Base-by-base conservation (phyloP, 2,113 vertebrate species). In the Syngnathoides biaculeatus region DNA sequence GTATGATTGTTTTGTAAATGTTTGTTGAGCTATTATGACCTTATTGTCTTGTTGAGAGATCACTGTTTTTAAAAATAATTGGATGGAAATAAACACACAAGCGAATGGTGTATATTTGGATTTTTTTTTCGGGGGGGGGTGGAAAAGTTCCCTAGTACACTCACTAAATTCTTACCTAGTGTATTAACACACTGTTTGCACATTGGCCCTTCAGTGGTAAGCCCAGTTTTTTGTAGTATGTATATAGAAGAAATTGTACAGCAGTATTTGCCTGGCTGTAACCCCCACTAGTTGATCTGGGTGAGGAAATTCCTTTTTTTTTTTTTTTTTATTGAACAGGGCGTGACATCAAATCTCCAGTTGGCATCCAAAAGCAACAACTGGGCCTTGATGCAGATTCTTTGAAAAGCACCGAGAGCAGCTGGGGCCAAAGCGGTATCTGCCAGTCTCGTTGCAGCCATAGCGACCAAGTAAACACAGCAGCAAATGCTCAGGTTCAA, bases 341-440 rank as follows among this genome's bases (percentile, higher is more conserved):
- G 81, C 75, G 73, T 87, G 87, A 87, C 88, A 85, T 87, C 81
- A 91, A 86, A 90, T 83, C 75, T 72, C 68, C 71, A 68, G 24
- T 82, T 91, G 89, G 81, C 78, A 90, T 91, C 84, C 83, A 85
- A 91, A 85, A 71, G 80, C 74, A 93, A 92, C 94, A 94, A 92
- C 92, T 93, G 93, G 89, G 84, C 89, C 87, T 93, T 88, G 90
- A 93, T 90, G 91, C 87, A 87, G 85, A 93, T 93, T 92, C 91
- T 91, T 89, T 73, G 81, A 81, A 86, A 91, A 86, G 82, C 89
- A 86, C 85, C 48, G 68, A 81, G 86, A 93, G 89, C 94, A 95
- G 92, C 94, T 95, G 94, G 89, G 91, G 74, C 89, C 55, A 79
- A 79, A 79, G 74, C 79, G 86, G 90, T 90, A 89, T 91, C 79